Base-by-base conservation (phyloP, 2,797 vertebrate genomes). In the Sebastes melanostomus region DNA sequence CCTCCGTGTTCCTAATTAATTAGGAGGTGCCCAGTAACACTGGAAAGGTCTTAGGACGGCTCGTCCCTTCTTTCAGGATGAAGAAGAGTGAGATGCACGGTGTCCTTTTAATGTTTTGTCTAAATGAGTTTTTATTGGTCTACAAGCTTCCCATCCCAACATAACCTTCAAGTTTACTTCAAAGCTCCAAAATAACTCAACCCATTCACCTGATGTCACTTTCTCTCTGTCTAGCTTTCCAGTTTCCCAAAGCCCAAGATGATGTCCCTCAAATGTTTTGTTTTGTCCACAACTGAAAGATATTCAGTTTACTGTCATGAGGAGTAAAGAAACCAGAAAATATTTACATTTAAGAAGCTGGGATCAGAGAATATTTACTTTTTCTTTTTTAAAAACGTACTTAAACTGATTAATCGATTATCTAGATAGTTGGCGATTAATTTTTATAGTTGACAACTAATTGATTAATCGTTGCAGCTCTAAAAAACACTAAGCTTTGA, bases 1-100 rank as follows among this genome's bases (percentile, higher is more conserved):
- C 84, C 62, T 29, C 78, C 20, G 50, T 84, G 76, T 80, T 89
- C 34, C 74, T 87, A 84, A 89, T 94, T 93, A 93, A 93, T 94
- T 86, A 85, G 75, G 77, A 75, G 69, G 70, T 61, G 14, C 61
- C 66, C 29, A 4, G 79, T 75, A 81, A 90, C 77, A 82, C 42
- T 75, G 72, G 75, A 54, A 75, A 81, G 74, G 77, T 86, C 63
- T 87, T 62, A 38, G 84, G 89, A 87, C 9, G 29, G 61, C 34
- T 74, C 66, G 73, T 73, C 42, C 67, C 66, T 73, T 59, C 16
- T 70, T 86, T 71, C 73, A 75, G 85, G 87, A 86, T 32, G 24
- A 66, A 66, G 72, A 70, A 55, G 9, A 66, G 54, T 25, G 36
- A 52, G 58, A 67, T 32, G 68, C 67, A 42, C 62, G 0, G 32